Base-by-base conservation (phyloP, 1,140 invertebrate genomes). In the Diploscapter pachys region DNA sequence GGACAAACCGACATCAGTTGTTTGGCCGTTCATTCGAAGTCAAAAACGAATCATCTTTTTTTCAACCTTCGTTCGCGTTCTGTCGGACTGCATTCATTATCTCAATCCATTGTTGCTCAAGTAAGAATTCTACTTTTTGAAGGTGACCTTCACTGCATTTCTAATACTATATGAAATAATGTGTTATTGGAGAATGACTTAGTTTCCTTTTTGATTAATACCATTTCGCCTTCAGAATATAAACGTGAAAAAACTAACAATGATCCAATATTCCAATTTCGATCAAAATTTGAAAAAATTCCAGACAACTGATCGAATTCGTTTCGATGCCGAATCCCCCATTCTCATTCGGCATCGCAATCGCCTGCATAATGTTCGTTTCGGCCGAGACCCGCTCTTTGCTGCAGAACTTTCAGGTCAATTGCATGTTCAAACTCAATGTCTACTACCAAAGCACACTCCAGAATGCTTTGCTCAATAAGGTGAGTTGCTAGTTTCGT, bases 181-280 rank as follows among this genome's bases (percentile, higher is more conserved):
- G 31, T 31, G 31, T 31, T 31, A 31, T 31, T 31, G 31, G 31
- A 31, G 31, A 31, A 31, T 31, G 31, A 31, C 31, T 31, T 31
- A 31, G 31, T 31, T 31, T 31, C 31, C 31, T 31, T 31, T 31
- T 31, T 31, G 31, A 31, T 31, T 31, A 31, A 31, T 31, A 31
- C 31, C 31, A 31, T 31, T 31, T 31, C 31, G 31, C 31, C 31
- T 31, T 31, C 31, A 31, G 31, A 31, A 31, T 31, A 31, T 31
- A 31, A 31, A 31, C 31, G 31, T 31, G 89, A 31, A 31, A 31
- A 31, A 31, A 31, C 31, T 31, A 31, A 31, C 31, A 31, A 31
- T 31, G 31, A 31, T 31, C 31, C 31, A 31, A 31, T 31, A 31
- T 31, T 31, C 31, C 31, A 31, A 31, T 31, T 31, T 31, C 31